Base-by-base conservation (phyloP, 2,797 vertebrate genomes). In the Anomalospiza imberbis region DNA sequence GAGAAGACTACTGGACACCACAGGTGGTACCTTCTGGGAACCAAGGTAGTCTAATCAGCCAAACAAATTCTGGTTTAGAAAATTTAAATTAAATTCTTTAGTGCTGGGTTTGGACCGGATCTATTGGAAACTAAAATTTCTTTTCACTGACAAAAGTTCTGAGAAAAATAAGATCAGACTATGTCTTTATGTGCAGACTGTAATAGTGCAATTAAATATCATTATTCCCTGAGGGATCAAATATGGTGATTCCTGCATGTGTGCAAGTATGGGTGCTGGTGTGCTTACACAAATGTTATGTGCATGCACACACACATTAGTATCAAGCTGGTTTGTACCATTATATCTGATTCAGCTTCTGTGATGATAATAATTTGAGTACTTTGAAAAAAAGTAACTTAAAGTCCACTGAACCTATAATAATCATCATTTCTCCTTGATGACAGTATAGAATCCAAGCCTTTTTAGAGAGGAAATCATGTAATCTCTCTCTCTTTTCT, bases 161-260 rank as follows among this genome's bases (percentile, higher is more conserved):
- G 13, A 86, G 20, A 66, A 68, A 85, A 68, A 54, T 32, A 19
- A 66, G 17, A 8, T 17, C 53, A 51, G 11, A 26, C 6, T 32
- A 40, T 47, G 8, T n/a, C 18, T 45, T n/a, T 24, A 32, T 29
- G 36, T 6, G 9, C 12, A 58, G 44, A 22, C 9, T 21, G 16
- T 26, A 76, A 57, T 13, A 19, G 25, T 73, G 16, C 25, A 45
- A 31, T 57, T 54, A 77, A 79, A 79, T 51, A 10, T 9, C 5
- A 10, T 57, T 20, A 14, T 73, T 54, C 42, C 13, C 5, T 45
- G 26, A 32, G 9, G 38, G 19, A 72, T 28, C 20, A 75, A 53
- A 40, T 31, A 18, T 0, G 61, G 10, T 10, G 14, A 44, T 8
- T 28, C 9, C 6, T 73, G 13, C 17, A 25, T 5, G 1, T 40